Evolutionary conservation across 2,888 invertebrate species (phyloP).

Genomic region (Ecdyonurus torrentis): DNA sequence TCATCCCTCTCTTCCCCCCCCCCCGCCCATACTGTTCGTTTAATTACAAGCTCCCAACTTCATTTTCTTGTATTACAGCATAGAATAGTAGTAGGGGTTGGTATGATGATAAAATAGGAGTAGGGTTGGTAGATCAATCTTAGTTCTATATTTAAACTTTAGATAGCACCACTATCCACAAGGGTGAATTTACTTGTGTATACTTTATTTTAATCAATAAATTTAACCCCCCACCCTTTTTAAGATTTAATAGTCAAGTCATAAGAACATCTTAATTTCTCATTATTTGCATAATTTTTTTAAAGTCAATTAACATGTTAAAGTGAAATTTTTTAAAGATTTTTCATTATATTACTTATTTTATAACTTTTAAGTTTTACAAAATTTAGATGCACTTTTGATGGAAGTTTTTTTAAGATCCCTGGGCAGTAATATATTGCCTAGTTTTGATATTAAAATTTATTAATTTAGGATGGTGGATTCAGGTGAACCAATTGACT

Average conservation of each 20-base stretch:
- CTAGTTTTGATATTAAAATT: neutral
- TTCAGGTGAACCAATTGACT: neutral
- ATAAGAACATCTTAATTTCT: neutral
- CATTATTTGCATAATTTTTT: neutral
- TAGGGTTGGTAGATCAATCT: neutral
- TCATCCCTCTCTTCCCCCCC: slow-evolving; percentile 1
- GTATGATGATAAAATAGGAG: neutral
- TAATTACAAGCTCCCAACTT: neutral
- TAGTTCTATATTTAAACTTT: neutral
- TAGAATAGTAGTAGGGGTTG: neutral
- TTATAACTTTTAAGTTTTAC: neutral
- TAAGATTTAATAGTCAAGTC: neutral
- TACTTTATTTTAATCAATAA: neutral
- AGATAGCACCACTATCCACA: neutral
- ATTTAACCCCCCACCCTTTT: neutral
- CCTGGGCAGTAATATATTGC: neutral
- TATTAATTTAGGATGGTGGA: neutral
- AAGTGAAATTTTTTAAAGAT: neutral
- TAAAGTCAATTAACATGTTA: neutral
- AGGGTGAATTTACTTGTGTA: neutral
- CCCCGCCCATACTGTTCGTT: neutral
- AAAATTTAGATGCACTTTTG: neutral
- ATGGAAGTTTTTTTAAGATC: neutral
- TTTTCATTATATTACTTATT: neutral
- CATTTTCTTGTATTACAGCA: neutral